Evolutionary conservation across 2,113 vertebrate genomes (phyloP).

Genomic region (Cyanistes caeruleus): DNA sequence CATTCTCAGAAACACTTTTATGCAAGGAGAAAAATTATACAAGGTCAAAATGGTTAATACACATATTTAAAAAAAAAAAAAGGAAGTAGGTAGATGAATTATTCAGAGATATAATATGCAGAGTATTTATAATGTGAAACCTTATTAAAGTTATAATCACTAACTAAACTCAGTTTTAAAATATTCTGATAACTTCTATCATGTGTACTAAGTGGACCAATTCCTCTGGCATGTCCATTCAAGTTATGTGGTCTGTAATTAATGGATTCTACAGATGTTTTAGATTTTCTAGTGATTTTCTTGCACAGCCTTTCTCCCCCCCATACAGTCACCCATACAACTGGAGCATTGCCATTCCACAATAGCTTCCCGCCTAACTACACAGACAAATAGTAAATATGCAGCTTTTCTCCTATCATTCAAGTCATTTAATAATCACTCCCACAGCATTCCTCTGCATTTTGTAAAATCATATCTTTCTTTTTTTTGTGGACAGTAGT

Average conservation of each 20-base stretch:
- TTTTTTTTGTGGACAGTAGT: not conserved
- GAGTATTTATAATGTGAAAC: not conserved
- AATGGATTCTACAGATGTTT: not conserved
- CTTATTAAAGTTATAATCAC: not conserved
- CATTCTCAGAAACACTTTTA: not conserved
- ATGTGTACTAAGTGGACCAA: not conserved
- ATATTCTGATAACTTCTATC: not conserved
- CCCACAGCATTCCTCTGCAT: not conserved
- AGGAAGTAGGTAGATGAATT: not conserved
- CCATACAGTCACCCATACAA: not conserved
- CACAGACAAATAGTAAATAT: not conserved
- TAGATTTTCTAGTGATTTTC: not conserved
- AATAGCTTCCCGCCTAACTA: not conserved
- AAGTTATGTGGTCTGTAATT: not conserved
- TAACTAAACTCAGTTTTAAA: not conserved
- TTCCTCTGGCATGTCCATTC: not conserved
- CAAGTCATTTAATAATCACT: not conserved
- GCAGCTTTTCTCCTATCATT: not conserved
- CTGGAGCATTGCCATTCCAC: not conserved
- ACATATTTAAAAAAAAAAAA: not conserved
- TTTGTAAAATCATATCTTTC: not conserved
- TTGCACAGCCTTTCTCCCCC: not conserved
- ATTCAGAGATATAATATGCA: not conserved
- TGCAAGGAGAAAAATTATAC: not conserved
- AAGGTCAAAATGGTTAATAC: not conserved